A percentile compares a stretch with the other conserved stretches of the same genome.
These are phyloP conservation scores for Agrilus planipennis DNA, from an alignment of 1,140 invertebrate genomes.

Conservation along the genomic window DNA sequence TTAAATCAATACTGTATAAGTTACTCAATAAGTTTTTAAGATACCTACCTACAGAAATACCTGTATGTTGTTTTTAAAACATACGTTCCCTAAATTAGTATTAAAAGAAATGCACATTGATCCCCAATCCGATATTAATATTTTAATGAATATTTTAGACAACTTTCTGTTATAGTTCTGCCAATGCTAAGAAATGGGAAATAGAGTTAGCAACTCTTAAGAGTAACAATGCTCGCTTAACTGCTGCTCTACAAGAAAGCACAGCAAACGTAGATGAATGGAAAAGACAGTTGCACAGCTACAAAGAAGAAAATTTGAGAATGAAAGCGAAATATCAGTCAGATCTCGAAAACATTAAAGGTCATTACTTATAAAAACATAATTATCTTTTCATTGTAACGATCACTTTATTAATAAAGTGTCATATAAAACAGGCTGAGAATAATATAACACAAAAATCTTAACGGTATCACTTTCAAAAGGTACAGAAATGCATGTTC, in stretches of 20 bases:
- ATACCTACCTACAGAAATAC: too few species aligned
- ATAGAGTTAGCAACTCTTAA: conserved; percentile 91
- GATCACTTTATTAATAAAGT: too few species aligned
- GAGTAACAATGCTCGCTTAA: conserved; percentile 89
- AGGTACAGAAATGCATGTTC: too few species aligned
- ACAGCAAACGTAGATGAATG: conserved; percentile 97
- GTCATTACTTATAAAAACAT: conserved; percentile 26
- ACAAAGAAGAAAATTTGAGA: conserved; percentile 89
- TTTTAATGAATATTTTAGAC: conserved; percentile 6
- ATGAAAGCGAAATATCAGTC: conserved; percentile 64
- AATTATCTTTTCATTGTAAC: not conserved
- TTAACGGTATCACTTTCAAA: too few species aligned
- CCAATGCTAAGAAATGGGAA: conserved; percentile 98
- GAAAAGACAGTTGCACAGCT: conserved; percentile 91
- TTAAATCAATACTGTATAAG: too few species aligned
- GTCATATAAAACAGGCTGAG: too few species aligned
- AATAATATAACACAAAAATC: too few species aligned
- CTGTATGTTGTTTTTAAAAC: too few species aligned
- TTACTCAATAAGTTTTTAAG: too few species aligned
- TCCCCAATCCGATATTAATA: too few species aligned
- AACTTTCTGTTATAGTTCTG: conserved; percentile 54
- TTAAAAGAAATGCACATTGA: too few species aligned
- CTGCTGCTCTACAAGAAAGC: conserved; percentile 91
- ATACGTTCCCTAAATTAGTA: too few species aligned
- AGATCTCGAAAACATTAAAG: conserved; percentile 60